Percentiles rank a stretch among this genome's conserved stretches.
These are phyloP conservation scores for Punctoribates punctum DNA, from an alignment of 2,888 invertebrate genomes.

Conservation along the genomic window DNA sequence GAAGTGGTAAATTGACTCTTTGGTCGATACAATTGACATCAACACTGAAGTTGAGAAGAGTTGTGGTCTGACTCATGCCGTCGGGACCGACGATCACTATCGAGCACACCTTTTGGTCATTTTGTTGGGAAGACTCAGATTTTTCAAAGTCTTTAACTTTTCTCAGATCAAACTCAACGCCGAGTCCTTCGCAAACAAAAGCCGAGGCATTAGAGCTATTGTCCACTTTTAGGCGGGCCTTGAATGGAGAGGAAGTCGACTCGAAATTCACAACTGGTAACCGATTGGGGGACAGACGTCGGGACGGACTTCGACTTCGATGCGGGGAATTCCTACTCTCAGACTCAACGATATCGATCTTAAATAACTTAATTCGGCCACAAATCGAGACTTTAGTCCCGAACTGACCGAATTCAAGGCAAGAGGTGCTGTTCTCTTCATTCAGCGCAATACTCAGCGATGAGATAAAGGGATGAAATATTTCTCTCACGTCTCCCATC, in stretches of 20 bases:
- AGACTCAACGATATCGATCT: slow-evolving; percentile 91
- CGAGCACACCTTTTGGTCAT: slow-evolving; percentile 57
- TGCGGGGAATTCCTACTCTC: slow-evolving; percentile 57
- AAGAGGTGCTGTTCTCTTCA: slow-evolving; percentile 38
- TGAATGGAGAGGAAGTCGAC: slow-evolving; percentile 47
- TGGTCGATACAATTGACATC: slow-evolving; percentile 86
- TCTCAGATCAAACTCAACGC: slow-evolving; percentile 80
- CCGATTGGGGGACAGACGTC: slow-evolving; percentile 18
- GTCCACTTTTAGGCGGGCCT: slow-evolving; percentile 61
- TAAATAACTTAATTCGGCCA: slow-evolving; percentile 78
- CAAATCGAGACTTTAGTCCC: slow-evolving; percentile 66
- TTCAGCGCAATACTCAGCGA: slow-evolving; percentile 78
- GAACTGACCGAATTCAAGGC: slow-evolving; percentile 56
- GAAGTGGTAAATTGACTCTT: slow-evolving; percentile 92
- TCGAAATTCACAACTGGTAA: slow-evolving; percentile 40
- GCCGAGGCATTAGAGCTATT: slow-evolving; percentile 69
- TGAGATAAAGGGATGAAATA: slow-evolving; percentile 84
- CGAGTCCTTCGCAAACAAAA: slow-evolving; percentile 86
- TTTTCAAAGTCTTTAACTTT: slow-evolving; percentile 76
- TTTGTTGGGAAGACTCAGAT: slow-evolving; percentile 46
- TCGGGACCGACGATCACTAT: slow-evolving; percentile 67
- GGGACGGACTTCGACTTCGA: background rate
- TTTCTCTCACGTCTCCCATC: slow-evolving; percentile 84
- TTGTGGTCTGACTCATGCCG: slow-evolving; percentile 64
- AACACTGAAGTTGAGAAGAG: slow-evolving; percentile 82